These are phyloP conservation scores for Melangyna quadrimaculata DNA, from an alignment of 2,888 invertebrate species.

Conservation along the genomic window DNA sequence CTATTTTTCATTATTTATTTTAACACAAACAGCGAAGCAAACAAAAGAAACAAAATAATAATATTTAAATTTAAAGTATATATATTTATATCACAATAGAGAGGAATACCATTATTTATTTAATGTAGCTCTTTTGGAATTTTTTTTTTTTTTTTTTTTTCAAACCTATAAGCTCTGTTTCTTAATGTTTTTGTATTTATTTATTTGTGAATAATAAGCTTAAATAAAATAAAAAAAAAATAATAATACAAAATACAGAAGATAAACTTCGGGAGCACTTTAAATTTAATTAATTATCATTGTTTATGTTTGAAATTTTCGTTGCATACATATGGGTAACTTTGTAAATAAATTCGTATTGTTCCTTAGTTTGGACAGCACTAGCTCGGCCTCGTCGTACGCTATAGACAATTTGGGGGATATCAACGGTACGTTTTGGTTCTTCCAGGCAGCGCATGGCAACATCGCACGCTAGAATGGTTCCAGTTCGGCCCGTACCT, in stretches of 20 bases:
- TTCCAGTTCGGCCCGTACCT: conserved; percentile 94
- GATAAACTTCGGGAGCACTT: conserved; percentile 1
- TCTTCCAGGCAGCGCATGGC: conserved; percentile 92
- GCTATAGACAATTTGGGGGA: conserved; percentile 91
- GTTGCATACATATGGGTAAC: conserved; percentile 92
- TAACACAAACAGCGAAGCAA: conserved; percentile 47
- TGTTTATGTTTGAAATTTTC: conserved; percentile 88
- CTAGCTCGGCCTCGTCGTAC: conserved; percentile 94
- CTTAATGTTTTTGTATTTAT: background rate
- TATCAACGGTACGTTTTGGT: conserved; percentile 89
- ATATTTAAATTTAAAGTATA: conserved; percentile 46
- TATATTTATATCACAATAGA: conserved; percentile 77
- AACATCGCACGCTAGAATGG: conserved; percentile 92
- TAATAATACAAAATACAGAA: conserved; percentile 1
- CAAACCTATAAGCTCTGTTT: conserved; percentile 40
- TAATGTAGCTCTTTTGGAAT: conserved; percentile 58
- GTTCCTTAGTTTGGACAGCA: conserved; percentile 94
- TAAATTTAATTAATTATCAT: conserved; percentile 81
- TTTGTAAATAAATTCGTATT: conserved; percentile 96
- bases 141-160: conserved; percentile 32
- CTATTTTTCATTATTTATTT: conserved; percentile 4
- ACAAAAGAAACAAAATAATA: conserved; percentile 68
- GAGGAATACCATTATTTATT: conserved; percentile 70
- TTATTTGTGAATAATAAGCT: conserved; percentile 27
- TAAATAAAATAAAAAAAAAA: conserved; percentile 12